Conservation (phyloP, 2,888 invertebrate genomes). For the Pasiphila rectangulata region DNA sequence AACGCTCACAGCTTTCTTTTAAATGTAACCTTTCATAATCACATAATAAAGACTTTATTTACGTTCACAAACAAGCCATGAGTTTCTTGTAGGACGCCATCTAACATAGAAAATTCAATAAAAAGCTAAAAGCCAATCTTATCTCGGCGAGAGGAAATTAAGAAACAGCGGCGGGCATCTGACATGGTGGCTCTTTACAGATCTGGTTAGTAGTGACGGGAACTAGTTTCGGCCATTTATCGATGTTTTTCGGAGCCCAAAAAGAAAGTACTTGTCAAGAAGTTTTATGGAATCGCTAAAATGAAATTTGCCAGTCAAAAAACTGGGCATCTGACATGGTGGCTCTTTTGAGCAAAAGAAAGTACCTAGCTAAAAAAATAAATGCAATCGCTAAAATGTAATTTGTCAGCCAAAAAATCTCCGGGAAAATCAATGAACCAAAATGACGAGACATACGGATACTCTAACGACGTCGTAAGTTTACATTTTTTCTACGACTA, state of each 20-base stretch:
- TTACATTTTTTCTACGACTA: too few species aligned
- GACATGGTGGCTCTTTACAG: constrained; percentile 75
- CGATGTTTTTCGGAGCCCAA: background rate
- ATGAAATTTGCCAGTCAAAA: too few species aligned
- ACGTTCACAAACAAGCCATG: constrained; percentile 24
- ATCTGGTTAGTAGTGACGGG: constrained; percentile 62
- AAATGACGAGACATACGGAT: too few species aligned
- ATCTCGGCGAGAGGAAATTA: constrained; percentile 78
- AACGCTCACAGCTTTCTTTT: background rate
- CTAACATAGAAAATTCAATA: constrained; percentile 79
- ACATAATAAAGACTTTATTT: constrained; percentile 16
- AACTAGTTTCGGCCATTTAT: constrained; percentile 9
- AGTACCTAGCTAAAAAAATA: too few species aligned
- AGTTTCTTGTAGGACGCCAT: constrained; percentile 67
- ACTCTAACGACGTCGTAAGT: too few species aligned
- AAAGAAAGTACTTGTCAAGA: too few species aligned
- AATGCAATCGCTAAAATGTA: too few species aligned
- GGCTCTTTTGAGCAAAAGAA: too few species aligned
- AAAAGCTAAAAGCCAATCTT: constrained; percentile 82
- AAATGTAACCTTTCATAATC: background rate
- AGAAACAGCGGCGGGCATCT: constrained; percentile 80
- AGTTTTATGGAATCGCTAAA: too few species aligned
- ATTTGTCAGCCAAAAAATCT: too few species aligned
- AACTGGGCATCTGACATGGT: too few species aligned
- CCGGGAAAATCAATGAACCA: too few species aligned